Percentiles rank a stretch among this genome's conserved stretches.
phyloP scores from a whole-genome alignment of 2,888 invertebrate genomes.

The Cacoxenus indagator region DNA sequence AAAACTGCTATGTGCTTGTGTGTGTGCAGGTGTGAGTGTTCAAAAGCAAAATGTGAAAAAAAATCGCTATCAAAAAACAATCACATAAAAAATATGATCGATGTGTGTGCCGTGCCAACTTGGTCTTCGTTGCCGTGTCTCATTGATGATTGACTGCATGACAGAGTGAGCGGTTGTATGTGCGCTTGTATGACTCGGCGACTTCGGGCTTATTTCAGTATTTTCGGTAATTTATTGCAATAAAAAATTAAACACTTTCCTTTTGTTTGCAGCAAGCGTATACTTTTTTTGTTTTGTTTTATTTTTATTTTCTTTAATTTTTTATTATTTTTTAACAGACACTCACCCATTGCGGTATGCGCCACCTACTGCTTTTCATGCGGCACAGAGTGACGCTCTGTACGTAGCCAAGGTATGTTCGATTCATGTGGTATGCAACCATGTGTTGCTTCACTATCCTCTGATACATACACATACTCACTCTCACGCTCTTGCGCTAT shows the following conservation, averaged over 20 bases:
- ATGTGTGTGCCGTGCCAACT: slow-evolving; percentile 13
- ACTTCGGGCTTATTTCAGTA: not conserved
- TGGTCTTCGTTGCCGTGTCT: slow-evolving; percentile 35
- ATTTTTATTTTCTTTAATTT: slow-evolving; percentile 1
- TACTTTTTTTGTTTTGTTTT: not conserved
- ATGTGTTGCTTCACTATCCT: slow-evolving; percentile 24
- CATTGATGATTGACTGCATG: not conserved
- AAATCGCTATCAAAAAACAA: no score
- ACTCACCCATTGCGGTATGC: not conserved
- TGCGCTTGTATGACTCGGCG: not conserved
- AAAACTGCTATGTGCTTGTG: not conserved
- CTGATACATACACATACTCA: not conserved
- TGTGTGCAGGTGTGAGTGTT: not conserved
- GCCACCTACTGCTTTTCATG: not conserved
- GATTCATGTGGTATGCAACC: not conserved
- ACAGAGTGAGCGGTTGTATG: not conserved
- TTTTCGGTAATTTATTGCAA: slow-evolving; percentile 25
- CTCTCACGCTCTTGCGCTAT: not conserved
- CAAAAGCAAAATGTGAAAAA: not conserved
- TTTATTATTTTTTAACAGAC: not conserved
- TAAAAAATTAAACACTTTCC: slow-evolving; percentile 24
- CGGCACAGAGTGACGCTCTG: not conserved
- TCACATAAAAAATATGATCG: no score
- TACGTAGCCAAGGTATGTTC: not conserved
- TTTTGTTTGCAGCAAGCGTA: slow-evolving; percentile 2